phyloP scores from a whole-genome alignment of 2,797 vertebrate genomes.

The Cynodonichthys magdalenae region DNA sequence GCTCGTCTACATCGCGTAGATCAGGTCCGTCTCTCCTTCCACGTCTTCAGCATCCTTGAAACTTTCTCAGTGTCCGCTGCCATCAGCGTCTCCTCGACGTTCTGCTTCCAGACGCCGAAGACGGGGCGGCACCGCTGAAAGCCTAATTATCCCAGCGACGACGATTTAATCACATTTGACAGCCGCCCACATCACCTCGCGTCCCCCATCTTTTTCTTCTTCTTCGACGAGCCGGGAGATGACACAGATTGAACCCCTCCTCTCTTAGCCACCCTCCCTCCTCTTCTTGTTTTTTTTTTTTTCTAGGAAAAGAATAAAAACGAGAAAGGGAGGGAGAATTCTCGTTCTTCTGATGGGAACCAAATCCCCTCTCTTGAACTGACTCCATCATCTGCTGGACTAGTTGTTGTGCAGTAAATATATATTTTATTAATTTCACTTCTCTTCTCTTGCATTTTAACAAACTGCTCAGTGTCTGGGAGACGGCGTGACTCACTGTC shows the following conservation, averaged over 20 bases:
- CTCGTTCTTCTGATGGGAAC: conserved; percentile 22
- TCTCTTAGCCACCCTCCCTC: too few species aligned
- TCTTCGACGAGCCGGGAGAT: conserved; percentile 10
- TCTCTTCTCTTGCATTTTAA: conserved; percentile 40
- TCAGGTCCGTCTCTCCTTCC: neutral
- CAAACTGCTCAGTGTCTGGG: conserved; percentile 39
- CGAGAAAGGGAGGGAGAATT: neutral
- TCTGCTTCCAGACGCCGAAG: conserved; percentile 29
- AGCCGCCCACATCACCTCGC: conserved; percentile 34
- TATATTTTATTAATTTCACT: conserved; percentile 79
- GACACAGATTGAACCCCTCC: conserved; percentile 13
- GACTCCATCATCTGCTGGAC: conserved; percentile 25
- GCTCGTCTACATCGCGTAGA: conserved; percentile 8
- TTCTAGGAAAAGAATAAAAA: too few species aligned
- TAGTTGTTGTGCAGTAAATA: conserved; percentile 58
- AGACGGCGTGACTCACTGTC: conserved; percentile 35
- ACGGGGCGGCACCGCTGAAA: conserved; percentile 30
- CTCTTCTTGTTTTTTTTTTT: too few species aligned
- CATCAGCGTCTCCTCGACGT: conserved; percentile 24
- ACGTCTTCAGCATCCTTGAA: conserved; percentile 29
- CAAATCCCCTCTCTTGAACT: conserved; percentile 17
- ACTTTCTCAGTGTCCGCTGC: conserved; percentile 22
- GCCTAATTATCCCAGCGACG: conserved; percentile 44
- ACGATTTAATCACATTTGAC: conserved; percentile 62
- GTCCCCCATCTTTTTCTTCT: conserved; percentile 17